phyloP scores from a whole-genome alignment of 2,888 invertebrate species.

The Keiferia lycopersicella region DNA sequence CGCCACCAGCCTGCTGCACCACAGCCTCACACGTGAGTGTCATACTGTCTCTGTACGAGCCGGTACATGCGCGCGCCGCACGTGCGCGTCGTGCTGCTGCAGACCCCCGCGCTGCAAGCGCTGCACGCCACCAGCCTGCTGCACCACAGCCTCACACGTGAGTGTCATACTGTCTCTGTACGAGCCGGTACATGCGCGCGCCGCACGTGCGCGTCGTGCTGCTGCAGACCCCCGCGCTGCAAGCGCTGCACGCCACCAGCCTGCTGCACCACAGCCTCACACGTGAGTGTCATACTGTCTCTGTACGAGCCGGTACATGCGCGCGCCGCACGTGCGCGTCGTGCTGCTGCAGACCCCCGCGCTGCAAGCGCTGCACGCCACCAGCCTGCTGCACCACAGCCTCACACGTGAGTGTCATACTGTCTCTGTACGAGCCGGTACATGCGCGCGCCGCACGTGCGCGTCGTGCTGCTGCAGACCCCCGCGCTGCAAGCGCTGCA shows the following conservation, averaged over 20 bases:
- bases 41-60: constrained; percentile 28
- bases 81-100: too few relatives aligned
- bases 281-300: background rate
- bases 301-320: too few relatives aligned
- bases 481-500: too few relatives aligned
- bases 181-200: constrained; percentile 32
- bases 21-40: too few relatives aligned
- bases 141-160: too few relatives aligned
- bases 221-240: constrained; percentile 63
- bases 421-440: too few relatives aligned
- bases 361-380: constrained; percentile 38
- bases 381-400: constrained; percentile 33
- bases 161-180: background rate
- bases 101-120: too few relatives aligned
- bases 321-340: constrained; percentile 48
- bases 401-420: background rate
- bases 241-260: constrained; percentile 38
- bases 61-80: background rate
- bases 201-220: constrained; percentile 55
- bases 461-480: too few relatives aligned
- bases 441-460: too few relatives aligned
- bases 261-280: constrained; percentile 26
- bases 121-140: too few relatives aligned
- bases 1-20: too few relatives aligned
- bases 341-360: constrained; percentile 68